Evolutionary conservation across 2,888 invertebrate species (phyloP).

Genomic region (Panzeria rudis): DNA sequence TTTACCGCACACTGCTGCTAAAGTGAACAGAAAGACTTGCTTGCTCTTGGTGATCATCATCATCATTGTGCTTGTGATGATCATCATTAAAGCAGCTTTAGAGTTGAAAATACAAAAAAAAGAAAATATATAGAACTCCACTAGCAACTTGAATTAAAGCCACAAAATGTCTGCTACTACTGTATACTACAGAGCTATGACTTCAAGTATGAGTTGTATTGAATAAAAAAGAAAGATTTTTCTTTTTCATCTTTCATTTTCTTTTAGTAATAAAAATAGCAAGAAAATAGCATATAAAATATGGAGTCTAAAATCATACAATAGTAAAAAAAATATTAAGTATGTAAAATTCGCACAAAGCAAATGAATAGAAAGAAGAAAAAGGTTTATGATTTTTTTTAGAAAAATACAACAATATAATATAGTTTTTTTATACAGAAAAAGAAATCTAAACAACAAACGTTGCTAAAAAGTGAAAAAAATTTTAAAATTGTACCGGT

Average conservation of each 20-base stretch:
- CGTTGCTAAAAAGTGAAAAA: constrained; percentile 33
- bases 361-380: constrained; percentile 5
- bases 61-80: neutral
- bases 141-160: neutral
- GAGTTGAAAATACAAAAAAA: constrained; percentile 30
- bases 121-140: constrained; percentile 46
- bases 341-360: constrained; percentile 21
- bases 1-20: constrained; percentile 35
- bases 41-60: constrained; percentile 23
- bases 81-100: constrained; percentile 1
- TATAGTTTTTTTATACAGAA: neutral
- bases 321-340: constrained; percentile 11
- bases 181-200: neutral
- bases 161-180: constrained; percentile 24
- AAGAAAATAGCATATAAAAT: neutral
- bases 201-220: constrained; percentile 12
- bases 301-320: constrained; percentile 5
- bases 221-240: constrained; percentile 25
- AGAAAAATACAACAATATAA: constrained; percentile 33
- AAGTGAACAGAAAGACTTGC: constrained; percentile 21
- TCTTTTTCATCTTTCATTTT: constrained; percentile 19
- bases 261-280: no score
- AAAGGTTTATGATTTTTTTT: constrained; percentile 18
- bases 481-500: neutral
- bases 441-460: constrained; percentile 30